These are phyloP conservation scores for Trissonchulus sp. DNA, from an alignment of 2,888 invertebrate species.

Conservation along the genomic window DNA sequence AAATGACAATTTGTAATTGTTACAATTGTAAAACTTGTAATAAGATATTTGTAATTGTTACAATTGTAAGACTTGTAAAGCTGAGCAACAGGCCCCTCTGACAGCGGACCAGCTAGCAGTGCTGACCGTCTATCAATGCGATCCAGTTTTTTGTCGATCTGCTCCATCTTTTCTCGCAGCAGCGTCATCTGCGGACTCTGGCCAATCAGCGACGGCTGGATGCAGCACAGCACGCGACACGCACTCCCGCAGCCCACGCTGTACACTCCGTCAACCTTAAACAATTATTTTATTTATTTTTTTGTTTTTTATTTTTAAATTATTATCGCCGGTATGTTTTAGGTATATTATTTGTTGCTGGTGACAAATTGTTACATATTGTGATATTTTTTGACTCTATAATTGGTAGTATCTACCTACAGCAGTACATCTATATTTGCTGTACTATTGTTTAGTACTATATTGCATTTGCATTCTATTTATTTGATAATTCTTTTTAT, in stretches of 20 bases:
- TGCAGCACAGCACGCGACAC: constrained; percentile 46
- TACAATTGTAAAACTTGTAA: no score
- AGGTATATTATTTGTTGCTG: neutral
- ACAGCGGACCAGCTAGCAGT: no score
- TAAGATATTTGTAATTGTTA: no score
- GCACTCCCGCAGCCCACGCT: constrained; percentile 44
- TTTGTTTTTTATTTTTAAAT: no score
- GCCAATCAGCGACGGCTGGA: constrained; percentile 37
- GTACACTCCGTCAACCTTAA: constrained; percentile 41
- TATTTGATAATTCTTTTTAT: no score
- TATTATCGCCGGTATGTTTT: neutral
- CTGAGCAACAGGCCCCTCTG: no score
- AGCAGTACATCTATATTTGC: no score
- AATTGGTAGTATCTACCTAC: no score
- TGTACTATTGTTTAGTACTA: no score
- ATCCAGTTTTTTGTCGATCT: constrained; percentile 45
- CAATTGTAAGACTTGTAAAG: no score
- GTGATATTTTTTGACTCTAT: neutral
- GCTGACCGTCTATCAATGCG: constrained; percentile 40
- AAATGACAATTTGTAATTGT: no score
- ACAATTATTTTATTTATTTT: neutral
- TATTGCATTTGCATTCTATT: no score
- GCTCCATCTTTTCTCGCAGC: constrained; percentile 43
- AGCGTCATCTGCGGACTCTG: constrained; percentile 38
- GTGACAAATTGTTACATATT: constrained; percentile 1